Percentiles rank a stretch among this genome's conserved stretches.
These are phyloP conservation scores for Alectura lathami DNA, from an alignment of 2,113 vertebrate species.

Conservation along the genomic window DNA sequence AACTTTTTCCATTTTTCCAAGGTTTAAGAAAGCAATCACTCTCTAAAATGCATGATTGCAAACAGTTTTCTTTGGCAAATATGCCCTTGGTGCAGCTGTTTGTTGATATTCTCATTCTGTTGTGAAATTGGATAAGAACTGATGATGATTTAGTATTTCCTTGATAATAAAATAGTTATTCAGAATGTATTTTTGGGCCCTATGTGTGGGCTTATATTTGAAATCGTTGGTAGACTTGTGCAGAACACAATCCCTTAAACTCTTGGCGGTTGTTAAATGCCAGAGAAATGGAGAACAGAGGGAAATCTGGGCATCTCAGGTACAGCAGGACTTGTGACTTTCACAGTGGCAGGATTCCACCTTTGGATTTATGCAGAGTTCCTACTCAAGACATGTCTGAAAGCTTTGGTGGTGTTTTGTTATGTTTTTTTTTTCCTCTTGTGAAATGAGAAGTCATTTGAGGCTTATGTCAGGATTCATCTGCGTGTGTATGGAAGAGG, in stretches of 20 bases:
- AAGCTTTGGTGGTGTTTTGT: not conserved
- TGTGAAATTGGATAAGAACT: not conserved
- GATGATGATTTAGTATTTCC: not conserved
- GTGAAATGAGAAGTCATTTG: not conserved
- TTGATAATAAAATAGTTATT: not conserved
- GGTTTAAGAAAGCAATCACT: not conserved
- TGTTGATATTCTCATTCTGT: not conserved
- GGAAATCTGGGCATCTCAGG: not conserved
- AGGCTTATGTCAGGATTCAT: constrained; percentile 43
- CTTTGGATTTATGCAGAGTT: not conserved
- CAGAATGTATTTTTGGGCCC: not conserved
- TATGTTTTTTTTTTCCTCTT: not conserved
- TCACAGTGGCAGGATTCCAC: not conserved
- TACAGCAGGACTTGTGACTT: not conserved
- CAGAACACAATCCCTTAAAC: not conserved
- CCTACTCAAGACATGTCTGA: not conserved
- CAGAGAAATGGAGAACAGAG: not conserved
- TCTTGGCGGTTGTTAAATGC: not conserved
- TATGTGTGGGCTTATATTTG: not conserved
- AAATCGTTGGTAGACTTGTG: not conserved
- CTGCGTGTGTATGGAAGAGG: not conserved
- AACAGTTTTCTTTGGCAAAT: not conserved
- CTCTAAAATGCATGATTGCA: not conserved
- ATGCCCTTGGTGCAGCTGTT: not conserved
- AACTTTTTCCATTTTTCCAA: not conserved